Evolutionary conservation across 1,140 invertebrate species (phyloP).

Genomic region (Dinothrombium tinctorium): DNA sequence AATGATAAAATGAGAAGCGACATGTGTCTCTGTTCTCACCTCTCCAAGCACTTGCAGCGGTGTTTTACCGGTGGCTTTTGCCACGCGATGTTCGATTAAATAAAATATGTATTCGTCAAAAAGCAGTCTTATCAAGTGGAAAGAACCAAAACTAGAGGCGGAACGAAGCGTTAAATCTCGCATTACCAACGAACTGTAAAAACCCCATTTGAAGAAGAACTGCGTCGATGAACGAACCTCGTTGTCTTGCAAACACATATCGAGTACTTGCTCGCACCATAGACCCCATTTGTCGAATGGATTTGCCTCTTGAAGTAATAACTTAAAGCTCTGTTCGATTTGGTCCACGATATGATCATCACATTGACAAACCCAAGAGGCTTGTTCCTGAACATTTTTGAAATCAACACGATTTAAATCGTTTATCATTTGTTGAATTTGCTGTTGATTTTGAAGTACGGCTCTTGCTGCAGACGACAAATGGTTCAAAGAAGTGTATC

Average conservation of each 20-base stretch:
- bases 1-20: neutral
- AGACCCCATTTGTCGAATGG: constrained; percentile 86
- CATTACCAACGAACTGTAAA: constrained; percentile 94
- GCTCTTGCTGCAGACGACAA: constrained; percentile 83
- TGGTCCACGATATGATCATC: constrained; percentile 58
- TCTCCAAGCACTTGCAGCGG: constrained; percentile 33
- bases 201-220: constrained; percentile 95
- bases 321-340: constrained; percentile 79
- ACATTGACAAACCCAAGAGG: constrained; percentile 93
- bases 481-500: constrained; percentile 96
- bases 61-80: constrained; percentile 60
- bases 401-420: constrained; percentile 94
- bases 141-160: constrained; percentile 92
- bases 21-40: neutral
- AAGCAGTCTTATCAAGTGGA: constrained; percentile 85
- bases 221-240: constrained; percentile 32
- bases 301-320: constrained; percentile 70
- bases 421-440: constrained; percentile 88
- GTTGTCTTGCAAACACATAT: constrained; percentile 46
- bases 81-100: constrained; percentile 87
- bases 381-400: constrained; percentile 76
- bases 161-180: constrained; percentile 78
- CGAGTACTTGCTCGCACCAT: constrained; percentile 79
- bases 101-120: constrained; percentile 99
- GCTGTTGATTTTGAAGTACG: constrained; percentile 78